Evolutionary conservation across 2,113 vertebrate genomes (phyloP).

Genomic region (Thunnus maccoyii): DNA sequence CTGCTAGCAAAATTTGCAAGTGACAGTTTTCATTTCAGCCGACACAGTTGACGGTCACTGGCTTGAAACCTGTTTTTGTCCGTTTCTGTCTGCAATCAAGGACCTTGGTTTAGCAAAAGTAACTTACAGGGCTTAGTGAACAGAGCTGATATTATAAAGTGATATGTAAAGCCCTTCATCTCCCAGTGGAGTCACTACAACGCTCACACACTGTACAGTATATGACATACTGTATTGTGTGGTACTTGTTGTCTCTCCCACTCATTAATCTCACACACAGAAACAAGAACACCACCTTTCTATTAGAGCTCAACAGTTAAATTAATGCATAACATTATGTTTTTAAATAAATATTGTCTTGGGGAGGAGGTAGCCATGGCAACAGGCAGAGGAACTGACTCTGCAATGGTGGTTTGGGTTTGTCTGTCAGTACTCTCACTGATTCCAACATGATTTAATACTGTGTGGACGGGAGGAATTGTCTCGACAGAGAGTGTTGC

Average conservation of each 20-base stretch:
- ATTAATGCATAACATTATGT: conserved; percentile 61
- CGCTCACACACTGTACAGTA: not conserved
- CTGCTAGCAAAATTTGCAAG: too few relatives aligned
- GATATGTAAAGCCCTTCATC: not conserved
- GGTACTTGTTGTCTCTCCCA: not conserved
- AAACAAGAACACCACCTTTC: conserved; percentile 19
- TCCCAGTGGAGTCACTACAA: not conserved
- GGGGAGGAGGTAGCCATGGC: conserved; percentile 66
- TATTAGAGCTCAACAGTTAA: conserved; percentile 39
- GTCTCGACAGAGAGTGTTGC: conserved; percentile 39
- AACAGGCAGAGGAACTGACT: conserved; percentile 69
- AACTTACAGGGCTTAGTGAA: not conserved
- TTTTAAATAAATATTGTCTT: conserved; percentile 74
- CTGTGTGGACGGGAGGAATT: conserved; percentile 34
- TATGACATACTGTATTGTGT: not conserved
- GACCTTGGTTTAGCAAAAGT: not conserved
- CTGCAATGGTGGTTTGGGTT: conserved; percentile 45
- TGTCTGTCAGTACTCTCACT: conserved; percentile 47
- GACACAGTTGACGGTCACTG: too few relatives aligned
- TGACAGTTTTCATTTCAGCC: too few relatives aligned
- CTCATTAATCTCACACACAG: conserved; percentile 27
- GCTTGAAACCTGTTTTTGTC: too few relatives aligned
- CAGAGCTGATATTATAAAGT: not conserved
- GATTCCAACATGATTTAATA: conserved; percentile 42
- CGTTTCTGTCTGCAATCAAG: too few relatives aligned